Evolutionary conservation across 2,113 vertebrate species (phyloP).

Genomic region (Gila orcuttii): DNA sequence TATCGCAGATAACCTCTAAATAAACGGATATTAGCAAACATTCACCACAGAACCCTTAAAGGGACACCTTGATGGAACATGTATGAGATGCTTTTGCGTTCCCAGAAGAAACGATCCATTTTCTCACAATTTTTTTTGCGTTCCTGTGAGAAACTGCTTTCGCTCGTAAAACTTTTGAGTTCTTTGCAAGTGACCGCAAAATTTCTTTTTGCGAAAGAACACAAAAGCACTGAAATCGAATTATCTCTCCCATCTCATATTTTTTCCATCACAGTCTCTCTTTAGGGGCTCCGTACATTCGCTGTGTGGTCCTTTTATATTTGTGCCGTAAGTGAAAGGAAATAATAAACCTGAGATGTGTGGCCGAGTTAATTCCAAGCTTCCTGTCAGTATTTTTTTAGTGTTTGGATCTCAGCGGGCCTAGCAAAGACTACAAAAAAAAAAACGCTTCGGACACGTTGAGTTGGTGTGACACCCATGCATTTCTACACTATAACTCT

Average conservation of each 20-base stretch:
- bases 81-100: not conserved
- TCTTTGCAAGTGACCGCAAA: not conserved
- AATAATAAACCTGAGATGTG: constrained; percentile 41
- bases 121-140: not conserved
- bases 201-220: not conserved
- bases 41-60: not conserved
- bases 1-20: not conserved
- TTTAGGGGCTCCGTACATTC: not conserved
- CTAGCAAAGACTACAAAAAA: constrained; percentile 17
- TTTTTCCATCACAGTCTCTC: not conserved
- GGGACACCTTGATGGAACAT: not conserved
- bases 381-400: not conserved
- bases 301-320: not conserved
- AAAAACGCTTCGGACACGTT: not conserved
- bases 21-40: constrained; percentile 15
- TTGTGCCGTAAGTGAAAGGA: constrained; percentile 28
- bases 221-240: not conserved
- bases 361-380: not conserved
- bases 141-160: not conserved
- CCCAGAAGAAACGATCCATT: not conserved
- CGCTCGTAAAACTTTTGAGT: not conserved
- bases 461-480: constrained; percentile 9
- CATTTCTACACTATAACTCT: constrained; percentile 34
- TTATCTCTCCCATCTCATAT: not conserved
- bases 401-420: not conserved